Base-by-base conservation (phyloP, 2,888 invertebrate genomes). In the Polylopha cassiicola region DNA sequence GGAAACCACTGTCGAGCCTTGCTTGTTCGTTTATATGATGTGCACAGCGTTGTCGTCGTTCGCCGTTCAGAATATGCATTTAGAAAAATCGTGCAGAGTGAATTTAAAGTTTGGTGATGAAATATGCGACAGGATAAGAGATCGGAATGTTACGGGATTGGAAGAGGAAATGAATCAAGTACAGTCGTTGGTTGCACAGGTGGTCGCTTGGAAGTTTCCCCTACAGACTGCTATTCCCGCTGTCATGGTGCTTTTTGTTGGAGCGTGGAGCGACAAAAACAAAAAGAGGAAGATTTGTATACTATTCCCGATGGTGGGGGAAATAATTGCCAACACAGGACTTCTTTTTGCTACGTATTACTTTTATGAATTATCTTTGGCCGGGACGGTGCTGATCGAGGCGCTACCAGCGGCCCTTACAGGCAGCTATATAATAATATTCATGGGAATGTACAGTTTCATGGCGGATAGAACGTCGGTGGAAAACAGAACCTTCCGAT, bases 31-130 rank as follows among this genome's bases (percentile, higher is more conserved):
- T 47, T 91, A 90, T 61, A 88, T 91, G 61, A 73, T 91, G 64
- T 90, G 90, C 44, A 89, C 87, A 27, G 87, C 89, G 1, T 64
- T 89, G 13, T 92, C 94, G 0, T 89, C 91, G 22, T 62, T 89
- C 14, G 87, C 89, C 1, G 78, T 89, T 5, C 77, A 80, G 46
- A 87, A 86, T 44, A 79, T 89, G 72, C 87, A 88, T 53, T 77
- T 87, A 50, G 89, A 89, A 59, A 89, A 89, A 55, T 80, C 88
- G 2, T 89, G 88, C 59, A 73, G 87, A 50, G 87, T 88, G 1
- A 87, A 89, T 51, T 77, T 80, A 29, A 60, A 75, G 22, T 86
- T 78, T 24, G 76, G 85, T 32, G 81, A 86, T 26, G 81, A 86
- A 1, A 64, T 89, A 34, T 89, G 89, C 48, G 84, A 88, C 47